phyloP scores from a whole-genome alignment of 1,140 invertebrate species.

The Drosophila gunungcola region DNA sequence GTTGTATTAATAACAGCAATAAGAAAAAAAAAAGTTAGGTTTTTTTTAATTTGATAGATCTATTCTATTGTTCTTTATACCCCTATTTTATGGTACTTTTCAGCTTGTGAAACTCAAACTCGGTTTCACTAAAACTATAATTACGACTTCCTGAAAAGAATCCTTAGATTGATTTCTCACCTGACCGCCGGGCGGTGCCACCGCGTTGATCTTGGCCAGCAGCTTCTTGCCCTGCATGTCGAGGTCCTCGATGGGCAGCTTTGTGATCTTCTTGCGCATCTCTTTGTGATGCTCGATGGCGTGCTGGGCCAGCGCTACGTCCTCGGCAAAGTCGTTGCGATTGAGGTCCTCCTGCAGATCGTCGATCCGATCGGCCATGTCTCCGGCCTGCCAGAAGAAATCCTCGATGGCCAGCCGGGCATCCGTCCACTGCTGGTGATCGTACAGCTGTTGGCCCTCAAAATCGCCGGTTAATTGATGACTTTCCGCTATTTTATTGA shows the following conservation, averaged over 20 bases:
- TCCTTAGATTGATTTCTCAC: constrained; percentile 11
- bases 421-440: constrained; percentile 98
- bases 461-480: constrained; percentile 96
- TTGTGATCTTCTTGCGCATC: constrained; percentile 96
- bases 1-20: background rate
- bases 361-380: constrained; percentile 95
- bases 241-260: constrained; percentile 96
- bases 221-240: constrained; percentile 88
- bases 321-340: constrained; percentile 95
- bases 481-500: constrained; percentile 96
- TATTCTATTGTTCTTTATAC: too few species aligned
- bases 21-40: too few species aligned
- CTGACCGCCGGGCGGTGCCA: constrained; percentile 50
- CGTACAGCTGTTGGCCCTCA: constrained; percentile 96
- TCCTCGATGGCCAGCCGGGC: constrained; percentile 96
- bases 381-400: constrained; percentile 97
- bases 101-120: too few species aligned
- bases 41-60: too few species aligned
- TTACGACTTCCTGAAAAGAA: background rate
- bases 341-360: constrained; percentile 96
- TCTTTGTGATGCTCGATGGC: constrained; percentile 97
- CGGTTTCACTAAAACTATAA: too few species aligned
- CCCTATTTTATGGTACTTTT: too few species aligned
- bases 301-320: constrained; percentile 94
- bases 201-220: constrained; percentile 76